Percentiles rank a stretch among this genome's conserved stretches.
phyloP scores from a whole-genome alignment of 2,797 vertebrate genomes.

The Dromococcyx pavoninus region DNA sequence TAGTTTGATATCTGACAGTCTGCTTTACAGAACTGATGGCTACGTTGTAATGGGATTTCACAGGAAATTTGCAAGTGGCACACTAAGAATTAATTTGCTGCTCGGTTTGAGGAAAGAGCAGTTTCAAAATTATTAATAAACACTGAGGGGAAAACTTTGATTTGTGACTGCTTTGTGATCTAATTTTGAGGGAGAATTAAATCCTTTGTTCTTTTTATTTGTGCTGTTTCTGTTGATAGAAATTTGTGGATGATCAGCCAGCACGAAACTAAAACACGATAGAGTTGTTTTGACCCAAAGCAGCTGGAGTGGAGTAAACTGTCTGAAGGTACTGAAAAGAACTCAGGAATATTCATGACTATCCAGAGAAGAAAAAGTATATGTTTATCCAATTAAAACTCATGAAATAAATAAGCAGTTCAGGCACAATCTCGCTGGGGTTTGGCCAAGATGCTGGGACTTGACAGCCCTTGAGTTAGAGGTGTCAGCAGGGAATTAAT shows the following conservation, averaged over 20 bases:
- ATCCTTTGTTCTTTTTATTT: not conserved
- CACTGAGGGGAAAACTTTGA: not conserved
- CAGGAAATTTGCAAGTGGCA: not conserved
- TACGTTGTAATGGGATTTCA: not conserved
- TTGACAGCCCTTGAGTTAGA: not conserved
- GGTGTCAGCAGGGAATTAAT: not conserved
- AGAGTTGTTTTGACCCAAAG: not conserved
- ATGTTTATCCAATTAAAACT: conserved; percentile 6
- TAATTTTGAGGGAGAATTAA: not conserved
- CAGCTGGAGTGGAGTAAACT: not conserved
- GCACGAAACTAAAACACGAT: fast-evolving
- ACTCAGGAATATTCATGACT: not conserved
- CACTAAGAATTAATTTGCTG: not conserved
- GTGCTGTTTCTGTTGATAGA: not conserved
- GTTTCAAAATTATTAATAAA: conserved; percentile 28
- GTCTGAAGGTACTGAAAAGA: not conserved
- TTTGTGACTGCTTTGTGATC: not conserved
- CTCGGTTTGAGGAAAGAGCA: not conserved
- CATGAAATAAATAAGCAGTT: conserved; percentile 9
- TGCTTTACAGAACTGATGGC: not conserved
- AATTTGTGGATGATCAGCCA: not conserved
- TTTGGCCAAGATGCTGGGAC: not conserved
- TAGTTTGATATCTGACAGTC: not conserved
- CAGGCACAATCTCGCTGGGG: not conserved
- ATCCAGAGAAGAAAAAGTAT: not conserved